These are phyloP conservation scores for Brachionichthys hirsutus DNA, from an alignment of 2,113 vertebrate species.

Conservation along the genomic window DNA sequence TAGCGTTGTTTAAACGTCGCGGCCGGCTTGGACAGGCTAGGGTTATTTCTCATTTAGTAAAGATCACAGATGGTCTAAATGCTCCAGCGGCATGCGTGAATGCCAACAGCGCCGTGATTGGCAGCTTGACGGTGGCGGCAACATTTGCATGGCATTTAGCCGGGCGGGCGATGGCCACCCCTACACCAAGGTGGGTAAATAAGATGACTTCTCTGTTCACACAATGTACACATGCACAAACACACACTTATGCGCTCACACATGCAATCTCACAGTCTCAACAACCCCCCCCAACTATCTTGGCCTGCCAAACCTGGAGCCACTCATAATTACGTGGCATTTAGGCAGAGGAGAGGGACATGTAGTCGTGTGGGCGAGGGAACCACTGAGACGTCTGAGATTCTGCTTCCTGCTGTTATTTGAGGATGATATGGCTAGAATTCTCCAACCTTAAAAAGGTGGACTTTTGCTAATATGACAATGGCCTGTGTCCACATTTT, in stretches of 20 bases:
- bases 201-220: constrained; percentile 87
- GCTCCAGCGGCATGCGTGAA: constrained; percentile 95
- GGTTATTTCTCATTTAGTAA: constrained; percentile 99
- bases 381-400: constrained; percentile 51
- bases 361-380: constrained; percentile 38
- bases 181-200: constrained; percentile 95
- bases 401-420: constrained; percentile 31
- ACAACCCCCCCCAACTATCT: constrained; percentile 84
- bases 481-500: no score
- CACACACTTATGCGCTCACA: constrained; percentile 41
- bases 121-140: constrained; percentile 91
- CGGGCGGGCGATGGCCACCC: constrained; percentile 83
- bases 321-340: constrained; percentile 97
- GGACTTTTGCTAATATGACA: neutral
- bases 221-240: constrained; percentile 56
- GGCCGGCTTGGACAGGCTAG: constrained; percentile 81
- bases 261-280: constrained; percentile 61
- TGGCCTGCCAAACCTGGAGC: constrained; percentile 66
- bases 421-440: no score
- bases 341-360: constrained; percentile 75
- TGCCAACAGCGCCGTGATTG: constrained; percentile 91
- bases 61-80: constrained; percentile 94
- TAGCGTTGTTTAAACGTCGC: constrained; percentile 88
- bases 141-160: constrained; percentile 99
- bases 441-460: constrained; percentile 29